Evolutionary conservation across 2,113 vertebrate species (phyloP), one percentile per base, ranked within the genome.

Genomic region (Fulmarus glacialis): DNA sequence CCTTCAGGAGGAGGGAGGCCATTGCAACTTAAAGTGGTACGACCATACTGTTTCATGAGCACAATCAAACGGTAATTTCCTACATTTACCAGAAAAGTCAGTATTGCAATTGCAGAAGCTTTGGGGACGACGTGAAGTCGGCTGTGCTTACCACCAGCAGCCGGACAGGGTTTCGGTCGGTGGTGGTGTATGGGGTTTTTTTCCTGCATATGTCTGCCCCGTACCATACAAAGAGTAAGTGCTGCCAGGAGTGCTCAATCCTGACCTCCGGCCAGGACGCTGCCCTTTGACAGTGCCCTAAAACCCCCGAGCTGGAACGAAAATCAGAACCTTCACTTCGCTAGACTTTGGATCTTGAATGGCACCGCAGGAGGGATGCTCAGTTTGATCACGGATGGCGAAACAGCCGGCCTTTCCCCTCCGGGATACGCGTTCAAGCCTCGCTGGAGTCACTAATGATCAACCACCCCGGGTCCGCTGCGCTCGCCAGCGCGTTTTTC

Each of bases 341-440:
- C 66, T 68, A 45, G 62, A 95, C 78, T 87, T 93, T 63, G 36
- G 62, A 77, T 72, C 56, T 68, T 45, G 53, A 85, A 66, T 6
- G 6, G 74, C 71, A 45, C 36, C 3, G 3, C 42, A 60, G 64
- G 26, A 70, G 22, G 36, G 80, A 58, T 38, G 59, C 24, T 89
- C 4, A 3, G 22, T 32, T 43, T 29, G 50, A 64, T 52, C 50
- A 96, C 0, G 0, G 66, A 34, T 1, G 3, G 17, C 0, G 0
- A n/a, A 53, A 50, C 27, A 40, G 36, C 8, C 2, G 9, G 32
- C 66, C 52, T 75, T 79, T 89, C 30, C 27, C 34, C 50, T 86
- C 70, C 71, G 50, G 67, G 38, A 50, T 22, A 45, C 1, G 0
- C 1, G 0, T 64, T 77, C 62, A 73, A 82, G 58, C 78, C 30